Evolutionary conservation across 2,797 vertebrate species (phyloP), one percentile per base, ranked within the genome.

Genomic region (Chaetophractus vellerosus): DNA sequence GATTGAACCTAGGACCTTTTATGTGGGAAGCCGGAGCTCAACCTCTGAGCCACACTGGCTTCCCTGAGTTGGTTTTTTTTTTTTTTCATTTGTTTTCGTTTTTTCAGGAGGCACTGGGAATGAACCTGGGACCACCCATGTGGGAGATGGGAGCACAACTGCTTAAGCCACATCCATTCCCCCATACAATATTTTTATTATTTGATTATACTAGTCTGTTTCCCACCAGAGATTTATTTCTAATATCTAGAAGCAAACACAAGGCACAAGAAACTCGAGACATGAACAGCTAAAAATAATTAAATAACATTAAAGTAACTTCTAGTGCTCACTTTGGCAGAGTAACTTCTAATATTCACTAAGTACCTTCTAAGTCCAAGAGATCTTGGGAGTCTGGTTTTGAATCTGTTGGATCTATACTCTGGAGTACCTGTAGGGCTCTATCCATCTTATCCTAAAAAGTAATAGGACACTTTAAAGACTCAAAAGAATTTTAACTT

Each of bases 381-480:
- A 99, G 99, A 76, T 99, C 99, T 23, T 97, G 74, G 36, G 98
- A 98, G 94, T 99, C 99, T 0, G 99, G 99, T 85, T 98, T 98
- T 7, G 99, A 95, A 97, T 99, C 99, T 3, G 99, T 99, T 59
- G 99, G 99, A 97, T 99, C 99, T 95, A 99, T 99, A 90, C 99
- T 99, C 98, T 99, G 99, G 41, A 99, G 99, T 31, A 99, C 98
- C 50, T 99, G 99, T 96, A 99, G 97, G 0, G 99, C 98, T 98
- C 98, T 98, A 98, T 99, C 99, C 99, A 99, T 99, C 97, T 99
- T 99, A 10, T 98, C 98, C 99, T 99, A 97, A 55, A 97, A 91
- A 55, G 61, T 80, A 94, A 83, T 0, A 97, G 72, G 91, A 95
- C 63, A 95, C 64, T 94, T 59, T 72, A 50, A 78, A 48, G 18